Percentiles rank a stretch among this genome's conserved stretches.
Conservation (phyloP, 2,888 invertebrate species). For the Lasiommata megera region DNA sequence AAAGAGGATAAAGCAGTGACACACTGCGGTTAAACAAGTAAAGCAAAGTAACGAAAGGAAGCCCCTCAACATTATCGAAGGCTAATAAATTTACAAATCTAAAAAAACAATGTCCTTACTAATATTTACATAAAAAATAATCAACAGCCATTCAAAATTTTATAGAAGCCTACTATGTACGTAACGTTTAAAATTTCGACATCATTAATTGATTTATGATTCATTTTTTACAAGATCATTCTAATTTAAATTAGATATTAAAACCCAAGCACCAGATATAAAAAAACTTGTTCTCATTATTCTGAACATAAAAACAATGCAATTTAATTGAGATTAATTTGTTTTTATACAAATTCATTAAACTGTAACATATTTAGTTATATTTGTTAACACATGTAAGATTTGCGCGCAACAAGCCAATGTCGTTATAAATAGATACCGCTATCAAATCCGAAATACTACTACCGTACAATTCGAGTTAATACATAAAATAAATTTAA, state of each 20-base stretch:
- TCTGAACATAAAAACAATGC: not conserved
- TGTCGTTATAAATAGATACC: not conserved
- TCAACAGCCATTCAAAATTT: constrained; percentile 1
- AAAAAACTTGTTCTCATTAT: not conserved
- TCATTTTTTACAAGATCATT: not conserved
- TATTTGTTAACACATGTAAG: not conserved
- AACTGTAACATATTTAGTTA: not conserved
- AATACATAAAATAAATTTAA: not conserved
- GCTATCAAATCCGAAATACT: not conserved
- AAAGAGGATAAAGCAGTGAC: constrained; percentile 50
- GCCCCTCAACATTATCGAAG: not conserved
- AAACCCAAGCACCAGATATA: not conserved
- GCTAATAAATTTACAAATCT: constrained; percentile 1
- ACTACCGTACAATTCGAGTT: not conserved
- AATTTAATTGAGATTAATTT: not conserved
- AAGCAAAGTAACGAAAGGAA: not conserved
- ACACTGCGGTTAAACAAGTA: constrained; percentile 49
- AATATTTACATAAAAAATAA: constrained; percentile 3
- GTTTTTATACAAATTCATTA: not conserved
- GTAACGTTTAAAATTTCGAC: not conserved
- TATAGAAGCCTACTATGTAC: not conserved
- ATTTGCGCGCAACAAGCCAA: constrained; percentile 4
- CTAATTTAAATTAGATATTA: not conserved
- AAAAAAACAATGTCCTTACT: constrained; percentile 1
- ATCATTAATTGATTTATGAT: not conserved